Conservation (phyloP, 2,113 vertebrate genomes). For the Myotis yumanensis region DNA sequence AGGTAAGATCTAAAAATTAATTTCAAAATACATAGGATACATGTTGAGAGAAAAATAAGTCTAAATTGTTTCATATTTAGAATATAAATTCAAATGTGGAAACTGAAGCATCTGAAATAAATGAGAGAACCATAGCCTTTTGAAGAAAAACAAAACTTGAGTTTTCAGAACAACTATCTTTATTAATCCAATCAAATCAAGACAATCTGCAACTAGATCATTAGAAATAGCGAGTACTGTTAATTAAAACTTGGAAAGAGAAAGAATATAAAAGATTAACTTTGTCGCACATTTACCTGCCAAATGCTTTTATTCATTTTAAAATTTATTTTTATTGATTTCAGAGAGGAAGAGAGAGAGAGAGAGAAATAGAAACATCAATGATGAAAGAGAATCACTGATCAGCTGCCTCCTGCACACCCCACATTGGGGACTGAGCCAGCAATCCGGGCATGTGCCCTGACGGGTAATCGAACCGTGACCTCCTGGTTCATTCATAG, state of each 20-base stretch:
- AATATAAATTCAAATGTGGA: neutral
- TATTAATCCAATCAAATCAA: neutral
- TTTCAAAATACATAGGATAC: neutral
- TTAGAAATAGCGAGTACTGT: neutral
- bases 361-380: no score
- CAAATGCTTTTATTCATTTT: neutral
- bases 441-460: no score
- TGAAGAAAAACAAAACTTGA: slow-evolving; percentile 6
- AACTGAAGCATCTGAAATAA: slow-evolving; percentile 27
- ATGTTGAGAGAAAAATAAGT: neutral
- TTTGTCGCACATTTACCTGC: neutral
- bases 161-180: neutral
- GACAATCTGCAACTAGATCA: neutral
- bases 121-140: neutral
- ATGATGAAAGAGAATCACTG: no score
- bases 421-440: no score
- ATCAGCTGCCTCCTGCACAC: no score
- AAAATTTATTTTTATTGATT: no score
- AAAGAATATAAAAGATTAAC: neutral
- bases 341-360: no score
- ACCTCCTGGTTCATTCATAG: no score
- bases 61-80: neutral
- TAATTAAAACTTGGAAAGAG: neutral
- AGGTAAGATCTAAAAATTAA: neutral
- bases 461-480: no score